phyloP scores from a whole-genome alignment of 2,888 invertebrate genomes.

The Slavum lentiscoides region DNA sequence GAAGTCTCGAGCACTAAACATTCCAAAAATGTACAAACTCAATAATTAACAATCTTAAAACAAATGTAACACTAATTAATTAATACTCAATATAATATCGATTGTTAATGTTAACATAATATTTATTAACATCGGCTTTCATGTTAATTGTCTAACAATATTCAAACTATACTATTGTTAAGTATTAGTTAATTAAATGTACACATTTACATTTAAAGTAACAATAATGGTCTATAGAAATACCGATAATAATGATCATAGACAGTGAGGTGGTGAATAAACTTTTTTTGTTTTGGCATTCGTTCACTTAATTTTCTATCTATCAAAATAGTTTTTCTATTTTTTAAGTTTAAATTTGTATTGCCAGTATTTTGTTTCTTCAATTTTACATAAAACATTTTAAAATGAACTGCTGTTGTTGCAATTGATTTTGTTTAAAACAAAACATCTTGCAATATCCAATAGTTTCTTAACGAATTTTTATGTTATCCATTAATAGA shows the following conservation, averaged over 20 bases:
- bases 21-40: slow-evolving; percentile 46
- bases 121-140: slow-evolving; percentile 47
- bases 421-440: too few species aligned
- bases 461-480: too few species aligned
- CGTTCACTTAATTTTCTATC: slow-evolving; percentile 5
- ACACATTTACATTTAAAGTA: slow-evolving; percentile 1
- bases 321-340: neutral
- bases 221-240: neutral
- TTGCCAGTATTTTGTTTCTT: neutral
- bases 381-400: too few species aligned
- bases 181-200: slow-evolving; percentile 6
- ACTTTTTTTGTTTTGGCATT: neutral
- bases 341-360: neutral
- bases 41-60: slow-evolving; percentile 45
- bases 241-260: neutral
- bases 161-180: slow-evolving; percentile 32
- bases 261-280: neutral
- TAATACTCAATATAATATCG: slow-evolving; percentile 34
- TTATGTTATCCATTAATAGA: too few species aligned
- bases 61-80: slow-evolving; percentile 35
- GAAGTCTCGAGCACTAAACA: slow-evolving; percentile 50
- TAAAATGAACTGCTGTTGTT: too few species aligned
- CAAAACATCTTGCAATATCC: too few species aligned
- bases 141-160: slow-evolving; percentile 50
- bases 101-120: slow-evolving; percentile 39